phyloP scores from a whole-genome alignment of 2,113 vertebrate species.

The Seriola quinqueradiata region DNA sequence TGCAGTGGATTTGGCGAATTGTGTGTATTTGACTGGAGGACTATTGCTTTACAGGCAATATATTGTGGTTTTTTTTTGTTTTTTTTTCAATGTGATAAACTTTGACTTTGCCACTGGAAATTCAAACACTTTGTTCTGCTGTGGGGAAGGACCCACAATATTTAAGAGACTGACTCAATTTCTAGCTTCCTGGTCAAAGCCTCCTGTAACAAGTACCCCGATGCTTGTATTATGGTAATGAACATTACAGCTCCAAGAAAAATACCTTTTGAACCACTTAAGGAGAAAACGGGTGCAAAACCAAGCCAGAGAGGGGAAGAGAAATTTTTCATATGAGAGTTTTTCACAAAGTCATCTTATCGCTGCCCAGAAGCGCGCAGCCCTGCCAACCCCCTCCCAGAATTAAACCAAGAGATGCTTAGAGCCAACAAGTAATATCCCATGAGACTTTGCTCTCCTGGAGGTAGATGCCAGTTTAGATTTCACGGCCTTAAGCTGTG shows the following conservation, averaged over 20 bases:
- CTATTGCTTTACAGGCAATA: conserved; percentile 19
- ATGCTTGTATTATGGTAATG: conserved; percentile 51
- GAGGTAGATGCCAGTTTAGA: conserved; percentile 47
- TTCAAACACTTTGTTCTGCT: conserved; percentile 24
- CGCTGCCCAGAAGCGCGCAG: conserved; percentile 13
- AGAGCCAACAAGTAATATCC: conserved; percentile 58
- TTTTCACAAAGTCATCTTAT: conserved; percentile 54
- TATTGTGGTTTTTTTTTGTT: not conserved
- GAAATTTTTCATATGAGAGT: not conserved
- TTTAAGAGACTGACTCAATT: conserved; percentile 21
- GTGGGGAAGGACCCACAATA: not conserved
- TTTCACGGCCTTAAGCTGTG: conserved; percentile 59
- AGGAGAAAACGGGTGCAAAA: conserved; percentile 9
- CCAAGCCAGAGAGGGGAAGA: not conserved
- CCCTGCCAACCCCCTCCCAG: conserved; percentile 30
- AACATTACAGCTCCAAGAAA: conserved; percentile 40
- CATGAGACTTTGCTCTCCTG: conserved; percentile 50
- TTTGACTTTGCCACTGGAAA: conserved; percentile 45
- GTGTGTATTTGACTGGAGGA: conserved; percentile 21
- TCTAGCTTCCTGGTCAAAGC: conserved; percentile 17
- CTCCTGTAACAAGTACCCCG: conserved; percentile 33
- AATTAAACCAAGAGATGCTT: conserved; percentile 49
- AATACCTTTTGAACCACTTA: conserved; percentile 36
- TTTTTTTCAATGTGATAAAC: conserved; percentile 29
- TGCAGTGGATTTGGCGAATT: conserved; percentile 25